Percentiles rank a stretch among this genome's conserved stretches.
Conservation (phyloP, 1,140 invertebrate species). For the Trichogramma pretiosum region DNA sequence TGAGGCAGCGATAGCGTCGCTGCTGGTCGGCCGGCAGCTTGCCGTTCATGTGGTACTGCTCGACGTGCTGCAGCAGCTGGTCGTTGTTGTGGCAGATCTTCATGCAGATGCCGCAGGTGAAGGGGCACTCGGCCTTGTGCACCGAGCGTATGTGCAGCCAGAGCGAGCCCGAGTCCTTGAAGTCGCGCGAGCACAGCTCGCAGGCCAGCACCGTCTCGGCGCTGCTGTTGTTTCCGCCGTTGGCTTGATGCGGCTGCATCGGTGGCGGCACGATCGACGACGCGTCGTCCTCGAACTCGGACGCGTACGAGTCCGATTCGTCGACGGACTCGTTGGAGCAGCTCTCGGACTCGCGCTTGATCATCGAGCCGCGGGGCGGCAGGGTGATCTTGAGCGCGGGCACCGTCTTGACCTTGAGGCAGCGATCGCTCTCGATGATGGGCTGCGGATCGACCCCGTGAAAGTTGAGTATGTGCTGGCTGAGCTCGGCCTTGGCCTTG, state of each 20-base stretch:
- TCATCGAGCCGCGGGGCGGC: too few relatives aligned
- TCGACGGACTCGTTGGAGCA: too few relatives aligned
- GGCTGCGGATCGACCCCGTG: slow-evolving; percentile 41
- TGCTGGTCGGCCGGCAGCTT: slow-evolving; percentile 38
- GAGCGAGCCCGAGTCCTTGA: slow-evolving; percentile 47
- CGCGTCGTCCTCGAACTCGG: too few relatives aligned
- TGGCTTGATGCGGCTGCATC: too few relatives aligned
- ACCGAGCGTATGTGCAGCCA: slow-evolving; percentile 51
- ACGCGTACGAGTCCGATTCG: too few relatives aligned
- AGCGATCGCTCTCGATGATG: slow-evolving; percentile 37
- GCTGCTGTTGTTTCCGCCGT: slow-evolving; percentile 33
- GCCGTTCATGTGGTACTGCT: slow-evolving; percentile 42
- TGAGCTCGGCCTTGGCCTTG: slow-evolving; percentile 37
- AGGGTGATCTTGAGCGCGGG: slow-evolving; percentile 27
- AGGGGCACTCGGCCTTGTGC: slow-evolving; percentile 48
- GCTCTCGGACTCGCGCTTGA: too few relatives aligned
- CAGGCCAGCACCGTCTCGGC: slow-evolving; percentile 45
- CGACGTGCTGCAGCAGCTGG: slow-evolving; percentile 46
- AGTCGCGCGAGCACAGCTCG: slow-evolving; percentile 47
- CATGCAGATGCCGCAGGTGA: slow-evolving; percentile 51
- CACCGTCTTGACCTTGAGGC: too few relatives aligned
- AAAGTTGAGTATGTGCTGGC: slow-evolving; percentile 40
- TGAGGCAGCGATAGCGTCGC: slow-evolving; percentile 44
- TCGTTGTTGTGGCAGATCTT: slow-evolving; percentile 46
- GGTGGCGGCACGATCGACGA: too few relatives aligned